These are phyloP conservation scores for Sciurus carolinensis DNA, from an alignment of 2,797 vertebrate species.

Conservation along the genomic window DNA sequence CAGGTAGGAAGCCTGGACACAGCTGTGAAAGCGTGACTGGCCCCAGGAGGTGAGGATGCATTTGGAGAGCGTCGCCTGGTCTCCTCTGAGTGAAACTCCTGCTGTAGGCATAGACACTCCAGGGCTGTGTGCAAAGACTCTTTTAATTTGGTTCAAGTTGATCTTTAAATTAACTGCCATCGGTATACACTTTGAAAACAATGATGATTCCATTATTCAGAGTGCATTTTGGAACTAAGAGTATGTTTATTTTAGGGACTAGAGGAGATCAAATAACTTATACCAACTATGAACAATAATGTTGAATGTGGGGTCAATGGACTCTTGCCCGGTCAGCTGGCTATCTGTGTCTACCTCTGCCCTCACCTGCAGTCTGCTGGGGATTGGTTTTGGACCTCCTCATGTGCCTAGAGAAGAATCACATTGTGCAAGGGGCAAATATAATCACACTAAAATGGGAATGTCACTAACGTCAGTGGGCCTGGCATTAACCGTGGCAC, in stretches of 20 bases:
- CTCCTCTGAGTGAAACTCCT: background rate
- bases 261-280: too few species aligned
- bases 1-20: conserved; percentile 59
- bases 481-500: too few species aligned
- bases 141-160: background rate
- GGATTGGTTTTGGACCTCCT: too few species aligned
- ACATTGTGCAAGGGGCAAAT: background rate
- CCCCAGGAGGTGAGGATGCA: too few species aligned
- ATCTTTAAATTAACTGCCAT: background rate
- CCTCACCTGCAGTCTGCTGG: too few species aligned
- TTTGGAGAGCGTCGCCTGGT: accelerated
- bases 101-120: background rate
- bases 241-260: background rate
- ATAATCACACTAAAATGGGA: background rate
- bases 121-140: background rate
- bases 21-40: accelerated
- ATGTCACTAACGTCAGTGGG: background rate
- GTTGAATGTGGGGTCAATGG: too few species aligned
- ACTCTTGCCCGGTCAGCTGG: too few species aligned
- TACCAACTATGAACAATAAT: background rate
- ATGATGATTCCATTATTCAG: background rate
- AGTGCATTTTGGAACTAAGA: background rate
- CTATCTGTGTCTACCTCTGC: background rate
- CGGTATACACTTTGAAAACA: background rate
- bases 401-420: background rate